These are phyloP conservation scores for Chaenodraco wilsoni DNA, from an alignment of 2,797 vertebrate species.

Conservation along the genomic window DNA sequence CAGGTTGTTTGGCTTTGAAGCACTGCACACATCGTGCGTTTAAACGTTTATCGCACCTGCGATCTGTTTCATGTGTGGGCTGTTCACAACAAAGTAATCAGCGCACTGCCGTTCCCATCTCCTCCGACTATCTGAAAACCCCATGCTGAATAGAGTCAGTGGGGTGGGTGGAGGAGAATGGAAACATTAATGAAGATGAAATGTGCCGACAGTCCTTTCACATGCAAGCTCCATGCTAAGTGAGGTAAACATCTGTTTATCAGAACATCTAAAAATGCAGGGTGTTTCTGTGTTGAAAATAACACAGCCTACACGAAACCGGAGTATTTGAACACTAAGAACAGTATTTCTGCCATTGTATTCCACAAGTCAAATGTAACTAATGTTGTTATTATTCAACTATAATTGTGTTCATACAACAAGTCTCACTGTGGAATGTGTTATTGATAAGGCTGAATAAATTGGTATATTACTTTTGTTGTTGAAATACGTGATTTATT, in stretches of 20 bases:
- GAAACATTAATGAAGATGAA: constrained; percentile 22
- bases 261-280: constrained; percentile 7
- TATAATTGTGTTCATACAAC: neutral
- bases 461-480: neutral
- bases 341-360: neutral
- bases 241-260: constrained; percentile 12
- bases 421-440: neutral
- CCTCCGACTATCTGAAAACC: neutral
- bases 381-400: neutral
- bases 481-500: no score
- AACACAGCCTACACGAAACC: neutral
- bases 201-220: constrained; percentile 1
- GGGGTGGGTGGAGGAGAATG: neutral
- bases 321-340: no score
- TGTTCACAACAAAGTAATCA: constrained; percentile 13
- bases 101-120: constrained; percentile 2
- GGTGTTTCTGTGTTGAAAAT: neutral
- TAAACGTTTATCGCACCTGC: constrained; percentile 7
- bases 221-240: neutral
- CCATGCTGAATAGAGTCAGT: neutral
- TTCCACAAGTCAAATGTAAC: neutral
- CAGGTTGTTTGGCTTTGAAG: neutral
- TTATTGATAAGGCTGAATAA: neutral
- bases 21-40: neutral
- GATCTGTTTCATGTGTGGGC: constrained; percentile 21